Conservation (phyloP, 2,797 vertebrate species). For the Heliangelus exortis region DNA sequence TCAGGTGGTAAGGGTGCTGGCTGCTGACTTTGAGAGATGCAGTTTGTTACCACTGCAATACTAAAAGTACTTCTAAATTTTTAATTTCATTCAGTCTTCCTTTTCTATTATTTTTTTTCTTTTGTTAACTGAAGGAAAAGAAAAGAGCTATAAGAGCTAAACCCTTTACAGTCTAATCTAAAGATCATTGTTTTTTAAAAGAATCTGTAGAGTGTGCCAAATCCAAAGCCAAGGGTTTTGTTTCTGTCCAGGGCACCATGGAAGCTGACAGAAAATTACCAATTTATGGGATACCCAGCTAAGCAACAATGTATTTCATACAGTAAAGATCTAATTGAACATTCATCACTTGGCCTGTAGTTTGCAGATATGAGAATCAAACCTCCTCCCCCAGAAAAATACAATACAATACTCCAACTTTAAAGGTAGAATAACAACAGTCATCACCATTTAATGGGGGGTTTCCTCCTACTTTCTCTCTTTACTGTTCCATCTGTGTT, state of each 20-base stretch:
- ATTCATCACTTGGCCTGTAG: background rate
- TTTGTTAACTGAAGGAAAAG: background rate
- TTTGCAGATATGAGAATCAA: slow-evolving; percentile 7
- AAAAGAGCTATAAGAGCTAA: background rate
- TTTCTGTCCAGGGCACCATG: slow-evolving; percentile 5
- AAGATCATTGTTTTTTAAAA: slow-evolving; percentile 29
- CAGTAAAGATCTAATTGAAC: slow-evolving; percentile 2
- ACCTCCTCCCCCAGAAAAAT: background rate
- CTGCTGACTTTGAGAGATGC: background rate
- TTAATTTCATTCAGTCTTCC: background rate
- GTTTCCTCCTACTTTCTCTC: background rate
- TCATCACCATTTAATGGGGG: background rate
- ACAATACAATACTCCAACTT: background rate
- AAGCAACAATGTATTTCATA: background rate
- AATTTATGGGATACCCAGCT: background rate
- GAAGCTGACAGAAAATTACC: slow-evolving; percentile 52
- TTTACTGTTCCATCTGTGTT: background rate
- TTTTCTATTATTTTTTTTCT: background rate
- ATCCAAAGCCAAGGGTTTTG: background rate
- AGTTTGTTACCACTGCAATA: background rate
- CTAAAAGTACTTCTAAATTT: background rate
- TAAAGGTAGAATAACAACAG: background rate
- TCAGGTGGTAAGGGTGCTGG: background rate
- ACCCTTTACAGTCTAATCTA: background rate
- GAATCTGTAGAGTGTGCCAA: background rate